Conservation (phyloP, 1,140 invertebrate genomes). For the Trypoxylus dichotomus region DNA sequence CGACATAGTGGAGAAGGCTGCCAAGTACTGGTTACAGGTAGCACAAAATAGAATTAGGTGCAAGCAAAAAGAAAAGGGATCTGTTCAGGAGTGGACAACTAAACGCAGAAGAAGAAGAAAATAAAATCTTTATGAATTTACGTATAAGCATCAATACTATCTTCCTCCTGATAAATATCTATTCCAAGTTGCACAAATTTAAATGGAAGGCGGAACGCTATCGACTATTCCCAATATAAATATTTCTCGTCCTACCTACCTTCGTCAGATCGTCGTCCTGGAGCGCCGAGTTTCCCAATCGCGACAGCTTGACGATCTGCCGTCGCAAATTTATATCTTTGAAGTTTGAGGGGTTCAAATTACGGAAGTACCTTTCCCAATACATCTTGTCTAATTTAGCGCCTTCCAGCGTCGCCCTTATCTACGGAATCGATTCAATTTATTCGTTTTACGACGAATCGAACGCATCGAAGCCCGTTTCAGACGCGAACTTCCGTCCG, state of each 20-base stretch:
- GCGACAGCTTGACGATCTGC: conserved; percentile 37
- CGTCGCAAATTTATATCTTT: conserved; percentile 38
- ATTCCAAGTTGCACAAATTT: no score
- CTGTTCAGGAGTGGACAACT: no score
- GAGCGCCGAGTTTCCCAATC: conserved; percentile 42
- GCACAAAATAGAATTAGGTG: no score
- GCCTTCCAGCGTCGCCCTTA: conserved; percentile 37
- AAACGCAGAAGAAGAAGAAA: no score
- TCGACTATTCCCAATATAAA: background rate
- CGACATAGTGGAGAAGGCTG: no score
- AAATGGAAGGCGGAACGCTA: background rate
- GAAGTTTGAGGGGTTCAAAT: conserved; percentile 36
- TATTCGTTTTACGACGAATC: conserved; percentile 1
- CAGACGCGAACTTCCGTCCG: background rate
- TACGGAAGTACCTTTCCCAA: conserved; percentile 44
- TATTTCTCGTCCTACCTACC: conserved; percentile 28
- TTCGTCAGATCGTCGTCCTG: conserved; percentile 35
- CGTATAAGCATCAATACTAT: no score
- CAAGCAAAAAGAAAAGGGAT: no score
- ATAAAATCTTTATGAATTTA: no score
- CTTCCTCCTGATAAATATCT: no score
- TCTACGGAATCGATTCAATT: conserved; percentile 19
- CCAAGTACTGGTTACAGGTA: no score
- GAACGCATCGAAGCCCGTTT: background rate
- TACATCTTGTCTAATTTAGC: conserved; percentile 41